Conservation (phyloP, 2,888 invertebrate genomes). For the Miltochrista miniata region DNA sequence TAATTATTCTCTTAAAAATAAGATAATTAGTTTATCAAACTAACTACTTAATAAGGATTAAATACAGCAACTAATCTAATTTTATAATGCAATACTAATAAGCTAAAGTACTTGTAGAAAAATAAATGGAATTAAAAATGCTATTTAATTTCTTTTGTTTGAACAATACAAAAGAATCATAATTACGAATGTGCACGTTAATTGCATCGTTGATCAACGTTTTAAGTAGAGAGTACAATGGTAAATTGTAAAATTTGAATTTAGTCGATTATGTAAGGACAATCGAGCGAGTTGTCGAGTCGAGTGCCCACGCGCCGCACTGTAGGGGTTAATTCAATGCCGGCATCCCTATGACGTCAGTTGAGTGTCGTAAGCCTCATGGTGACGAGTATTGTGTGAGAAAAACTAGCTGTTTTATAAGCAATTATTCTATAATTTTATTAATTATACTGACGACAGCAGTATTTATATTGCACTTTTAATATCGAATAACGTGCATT, state of each 20-base stretch:
- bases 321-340: constrained; percentile 42
- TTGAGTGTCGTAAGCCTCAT: constrained; percentile 23
- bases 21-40: no score
- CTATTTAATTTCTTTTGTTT: constrained; percentile 21
- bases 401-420: constrained; percentile 9
- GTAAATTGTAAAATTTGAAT: constrained; percentile 60
- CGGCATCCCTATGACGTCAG: constrained; percentile 37
- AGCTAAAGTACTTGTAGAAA: not conserved
- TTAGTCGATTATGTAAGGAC: constrained; percentile 65
- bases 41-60: no score
- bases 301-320: constrained; percentile 67
- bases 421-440: no score
- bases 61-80: not conserved
- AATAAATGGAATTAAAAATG: not conserved
- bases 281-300: constrained; percentile 56
- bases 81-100: not conserved
- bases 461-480: no score
- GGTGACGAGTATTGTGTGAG: constrained; percentile 24
- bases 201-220: constrained; percentile 54
- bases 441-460: no score
- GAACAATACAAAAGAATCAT: constrained; percentile 31
- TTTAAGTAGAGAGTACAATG: constrained; percentile 52
- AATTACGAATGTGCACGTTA: constrained; percentile 41
- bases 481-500: no score
- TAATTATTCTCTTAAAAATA: no score